phyloP scores from a whole-genome alignment of 2,113 vertebrate species.

The Tyto alba region DNA sequence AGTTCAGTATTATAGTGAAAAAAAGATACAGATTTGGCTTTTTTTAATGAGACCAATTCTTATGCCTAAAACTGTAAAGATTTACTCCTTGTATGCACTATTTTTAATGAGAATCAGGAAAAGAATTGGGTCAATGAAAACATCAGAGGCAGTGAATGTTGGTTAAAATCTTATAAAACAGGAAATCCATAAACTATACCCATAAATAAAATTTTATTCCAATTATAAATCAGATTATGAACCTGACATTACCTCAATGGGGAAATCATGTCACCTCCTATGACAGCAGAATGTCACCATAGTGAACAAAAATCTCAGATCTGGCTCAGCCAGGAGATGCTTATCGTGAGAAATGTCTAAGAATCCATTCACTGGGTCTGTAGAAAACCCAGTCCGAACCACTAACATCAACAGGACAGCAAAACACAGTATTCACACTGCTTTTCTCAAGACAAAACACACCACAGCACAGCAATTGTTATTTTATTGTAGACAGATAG shows the following conservation, averaged over 20 bases:
- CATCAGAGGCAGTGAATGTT: not conserved
- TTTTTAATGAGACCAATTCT: not conserved
- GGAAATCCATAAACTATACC: not conserved
- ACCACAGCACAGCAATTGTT: accelerated
- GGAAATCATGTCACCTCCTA: not conserved
- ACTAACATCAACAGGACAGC: too few relatives aligned
- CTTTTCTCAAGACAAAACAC: not conserved
- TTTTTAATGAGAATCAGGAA: not conserved
- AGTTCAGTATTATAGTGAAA: not conserved
- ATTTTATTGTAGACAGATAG: not conserved
- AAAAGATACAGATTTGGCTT: not conserved
- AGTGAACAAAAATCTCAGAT: not conserved
- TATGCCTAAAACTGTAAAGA: not conserved
- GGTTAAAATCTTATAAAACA: not conserved
- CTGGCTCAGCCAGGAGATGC: not conserved
- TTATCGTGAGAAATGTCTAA: not conserved
- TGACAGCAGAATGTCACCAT: not conserved
- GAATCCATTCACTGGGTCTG: not conserved
- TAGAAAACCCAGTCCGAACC: not conserved
- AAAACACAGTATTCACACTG: not conserved
- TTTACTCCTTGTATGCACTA: not conserved
- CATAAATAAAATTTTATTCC: not conserved
- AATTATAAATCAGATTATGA: not conserved
- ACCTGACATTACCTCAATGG: not conserved
- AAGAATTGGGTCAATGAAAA: not conserved